Evolutionary conservation across 2,113 vertebrate species (phyloP).

Genomic region (Malaclemys terrapin): DNA sequence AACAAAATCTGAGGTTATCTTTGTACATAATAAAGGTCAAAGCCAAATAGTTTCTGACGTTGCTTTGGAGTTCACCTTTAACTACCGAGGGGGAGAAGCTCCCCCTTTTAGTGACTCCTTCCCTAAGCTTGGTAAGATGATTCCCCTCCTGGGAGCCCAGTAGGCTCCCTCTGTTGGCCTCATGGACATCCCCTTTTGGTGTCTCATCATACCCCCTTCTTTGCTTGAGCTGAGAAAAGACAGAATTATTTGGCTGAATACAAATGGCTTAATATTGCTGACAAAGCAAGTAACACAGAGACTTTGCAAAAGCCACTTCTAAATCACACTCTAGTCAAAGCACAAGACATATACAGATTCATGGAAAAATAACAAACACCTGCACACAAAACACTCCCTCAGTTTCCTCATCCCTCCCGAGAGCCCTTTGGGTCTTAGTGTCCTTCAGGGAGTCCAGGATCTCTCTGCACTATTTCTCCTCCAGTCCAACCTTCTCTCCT

Average conservation of each 20-base stretch:
- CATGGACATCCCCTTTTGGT: no score
- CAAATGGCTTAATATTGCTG: no score
- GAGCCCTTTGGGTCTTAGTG: neutral
- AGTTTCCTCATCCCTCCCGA: neutral
- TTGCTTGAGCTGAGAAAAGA: no score
- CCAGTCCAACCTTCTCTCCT: neutral
- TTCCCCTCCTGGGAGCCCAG: neutral
- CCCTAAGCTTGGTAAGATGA: neutral
- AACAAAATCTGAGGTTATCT: neutral
- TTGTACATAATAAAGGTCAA: neutral
- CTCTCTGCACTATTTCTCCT: neutral
- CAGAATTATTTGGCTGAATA: no score
- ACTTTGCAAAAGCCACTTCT: neutral
- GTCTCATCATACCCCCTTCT: no score
- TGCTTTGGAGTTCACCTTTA: neutral
- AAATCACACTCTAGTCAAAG: neutral
- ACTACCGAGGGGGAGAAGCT: neutral
- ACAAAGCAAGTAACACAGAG: neutral
- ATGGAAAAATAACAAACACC: neutral
- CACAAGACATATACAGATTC: neutral
- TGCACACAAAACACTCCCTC: neutral
- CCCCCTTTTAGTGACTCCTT: neutral
- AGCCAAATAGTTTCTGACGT: neutral
- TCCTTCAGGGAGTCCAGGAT: neutral
- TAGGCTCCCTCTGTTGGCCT: neutral